Evolutionary conservation across 2,888 invertebrate species (phyloP).

Genomic region (Alcis repandata): DNA sequence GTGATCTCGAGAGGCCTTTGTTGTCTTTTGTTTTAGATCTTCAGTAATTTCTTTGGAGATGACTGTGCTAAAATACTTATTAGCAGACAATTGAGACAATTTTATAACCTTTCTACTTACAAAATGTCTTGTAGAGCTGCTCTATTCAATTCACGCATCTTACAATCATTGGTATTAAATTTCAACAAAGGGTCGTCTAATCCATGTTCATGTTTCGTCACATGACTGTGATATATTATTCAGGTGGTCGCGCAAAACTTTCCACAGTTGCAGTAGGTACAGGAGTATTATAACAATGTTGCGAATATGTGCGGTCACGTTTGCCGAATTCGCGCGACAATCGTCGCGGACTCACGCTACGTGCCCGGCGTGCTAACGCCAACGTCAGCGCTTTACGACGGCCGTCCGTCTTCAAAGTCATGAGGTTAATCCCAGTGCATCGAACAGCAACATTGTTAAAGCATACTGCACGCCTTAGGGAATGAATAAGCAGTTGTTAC

Average conservation of each 20-base stretch:
- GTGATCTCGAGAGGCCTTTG: slow-evolving; percentile 49
- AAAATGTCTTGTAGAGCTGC: neutral
- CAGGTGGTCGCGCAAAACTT: slow-evolving; percentile 64
- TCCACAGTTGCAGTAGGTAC: slow-evolving; percentile 61
- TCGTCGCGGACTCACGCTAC: slow-evolving; percentile 54
- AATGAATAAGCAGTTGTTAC: neutral
- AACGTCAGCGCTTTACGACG: slow-evolving; percentile 56
- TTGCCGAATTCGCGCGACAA: slow-evolving; percentile 68
- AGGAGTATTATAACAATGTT: slow-evolving; percentile 68
- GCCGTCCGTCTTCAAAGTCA: slow-evolving; percentile 61
- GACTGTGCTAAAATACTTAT: neutral
- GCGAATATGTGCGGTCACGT: slow-evolving; percentile 62
- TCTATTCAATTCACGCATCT: neutral
- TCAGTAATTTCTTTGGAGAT: neutral
- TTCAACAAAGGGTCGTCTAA: neutral
- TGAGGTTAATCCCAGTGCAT: slow-evolving; percentile 62
- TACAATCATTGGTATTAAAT: neutral
- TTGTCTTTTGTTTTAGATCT: slow-evolving; percentile 42
- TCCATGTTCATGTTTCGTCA: neutral
- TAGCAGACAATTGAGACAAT: no score
- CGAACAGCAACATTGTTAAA: slow-evolving; percentile 47
- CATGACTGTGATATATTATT: slow-evolving; percentile 46
- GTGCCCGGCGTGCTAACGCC: slow-evolving; percentile 63
- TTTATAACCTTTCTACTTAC: neutral
- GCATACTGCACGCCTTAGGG: neutral